These are phyloP conservation scores for Onchidella celtica DNA, from an alignment of 2,888 invertebrate genomes.

Conservation along the genomic window DNA sequence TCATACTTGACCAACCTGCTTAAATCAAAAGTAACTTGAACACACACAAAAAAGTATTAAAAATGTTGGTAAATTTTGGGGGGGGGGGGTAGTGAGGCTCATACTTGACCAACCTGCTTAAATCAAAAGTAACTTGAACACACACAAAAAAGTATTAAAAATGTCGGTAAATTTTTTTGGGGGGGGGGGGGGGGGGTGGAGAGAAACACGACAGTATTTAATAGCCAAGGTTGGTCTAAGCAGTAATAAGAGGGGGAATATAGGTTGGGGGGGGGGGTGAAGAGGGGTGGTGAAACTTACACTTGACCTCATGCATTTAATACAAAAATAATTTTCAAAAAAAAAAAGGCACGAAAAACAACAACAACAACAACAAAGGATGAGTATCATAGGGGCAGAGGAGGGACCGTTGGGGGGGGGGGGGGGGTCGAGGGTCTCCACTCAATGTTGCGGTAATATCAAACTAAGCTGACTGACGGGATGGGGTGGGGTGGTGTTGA, in stretches of 20 bases:
- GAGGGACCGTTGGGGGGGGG: no score
- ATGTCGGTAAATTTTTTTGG: no score
- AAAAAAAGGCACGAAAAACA: neutral
- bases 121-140: no score
- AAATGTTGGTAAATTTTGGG: no score
- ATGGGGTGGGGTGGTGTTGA: neutral
- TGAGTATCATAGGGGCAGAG: neutral
- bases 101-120: no score
- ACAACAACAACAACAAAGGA: neutral
- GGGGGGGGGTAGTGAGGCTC: no score
- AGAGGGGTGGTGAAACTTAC: neutral
- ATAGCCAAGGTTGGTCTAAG: neutral
- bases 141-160: no score
- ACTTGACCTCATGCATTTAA: neutral
- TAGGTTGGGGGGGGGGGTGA: neutral
- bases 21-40: no score
- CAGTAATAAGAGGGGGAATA: neutral
- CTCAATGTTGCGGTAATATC: neutral
- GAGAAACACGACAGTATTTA: neutral
- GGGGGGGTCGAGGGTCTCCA: neutral
- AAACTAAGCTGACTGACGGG: neutral
- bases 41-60: no score
- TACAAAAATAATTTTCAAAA: neutral
- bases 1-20: no score
- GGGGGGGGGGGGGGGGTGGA: neutral